Evolutionary conservation across 2,113 vertebrate genomes (phyloP), one percentile per base, ranked within the genome.

Genomic region (Nibea coibor): DNA sequence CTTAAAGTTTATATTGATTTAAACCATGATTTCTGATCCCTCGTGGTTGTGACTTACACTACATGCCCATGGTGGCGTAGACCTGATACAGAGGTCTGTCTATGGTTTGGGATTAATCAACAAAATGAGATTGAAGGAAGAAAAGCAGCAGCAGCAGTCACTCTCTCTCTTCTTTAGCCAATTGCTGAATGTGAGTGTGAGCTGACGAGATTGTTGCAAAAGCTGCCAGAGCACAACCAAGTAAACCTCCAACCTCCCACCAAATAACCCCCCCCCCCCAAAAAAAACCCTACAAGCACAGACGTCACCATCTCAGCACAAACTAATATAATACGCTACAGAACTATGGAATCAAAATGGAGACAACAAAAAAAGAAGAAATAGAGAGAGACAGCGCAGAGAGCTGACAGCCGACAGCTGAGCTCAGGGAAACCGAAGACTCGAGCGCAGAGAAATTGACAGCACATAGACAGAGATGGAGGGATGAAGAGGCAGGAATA

Each of bases 401-500:
- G 28, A 50, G 24, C 53, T 73, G 84, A 78, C 79, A 80, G 67
- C 31, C 20, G 57, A 43, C 80, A 82, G 70, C 72, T 82, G 74
- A 86, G 84, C 75, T 79, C 70, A 20, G 66, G 54, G 24, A 78
- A 80, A 72, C 69, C 20, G 10, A 80, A 87, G 76, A 53, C 26
- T 11, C 14, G 47, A 51, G 39, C 14, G 48, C 3, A n/a, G 50
- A 81, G 58, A 50, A 62, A 42, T 42, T 14, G 43, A 74, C 66
- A 66, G 71, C 53, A 69, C 17, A 28, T 5, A 22, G 42, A 35
- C 61, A 7, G 47, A 67, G 61, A 67, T 56, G 39, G 62, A 84
- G 24, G 15, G 65, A 56, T 50, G 45, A 42, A 62, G 74, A 59
- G 59, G 62, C 64, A 74, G 75, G 53, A 78, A 82, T 54, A 53